Percentiles rank a stretch among this genome's conserved stretches.
These are phyloP conservation scores for Rhynchonycteris naso DNA, from an alignment of 2,797 vertebrate genomes.

Conservation along the genomic window DNA sequence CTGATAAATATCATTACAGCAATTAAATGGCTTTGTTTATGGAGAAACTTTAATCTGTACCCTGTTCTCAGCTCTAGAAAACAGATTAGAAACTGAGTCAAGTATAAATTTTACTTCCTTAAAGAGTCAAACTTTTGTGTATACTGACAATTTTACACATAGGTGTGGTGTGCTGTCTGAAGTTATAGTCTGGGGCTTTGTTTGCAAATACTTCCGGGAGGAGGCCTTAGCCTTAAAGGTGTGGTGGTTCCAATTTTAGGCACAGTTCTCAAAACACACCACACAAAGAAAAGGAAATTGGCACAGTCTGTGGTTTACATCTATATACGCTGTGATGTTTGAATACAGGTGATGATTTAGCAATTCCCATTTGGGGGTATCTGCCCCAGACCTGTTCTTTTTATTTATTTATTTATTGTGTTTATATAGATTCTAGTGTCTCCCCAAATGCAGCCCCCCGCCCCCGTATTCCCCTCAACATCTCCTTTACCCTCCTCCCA, in stretches of 20 bases:
- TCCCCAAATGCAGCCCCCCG: no score
- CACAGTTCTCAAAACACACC: conserved; percentile 9
- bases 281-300: conserved; percentile 16
- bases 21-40: not conserved
- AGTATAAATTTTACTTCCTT: conserved; percentile 56
- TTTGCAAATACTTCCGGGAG: not conserved
- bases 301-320: not conserved
- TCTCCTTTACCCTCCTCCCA: no score
- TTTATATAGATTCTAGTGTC: no score
- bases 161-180: conserved; percentile 45
- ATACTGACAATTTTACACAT: not conserved
- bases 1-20: not conserved
- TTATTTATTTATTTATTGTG: no score
- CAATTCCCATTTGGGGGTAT: not conserved
- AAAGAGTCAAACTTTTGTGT: conserved; percentile 44
- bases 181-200: not conserved
- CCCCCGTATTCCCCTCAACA: no score
- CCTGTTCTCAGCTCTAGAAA: not conserved
- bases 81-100: conserved; percentile 27
- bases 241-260: not conserved
- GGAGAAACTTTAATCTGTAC: not conserved
- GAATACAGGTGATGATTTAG: not conserved
- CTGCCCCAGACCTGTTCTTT: no score
- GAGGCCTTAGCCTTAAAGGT: not conserved
- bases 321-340: not conserved